Evolutionary conservation across 2,113 vertebrate genomes (phyloP), one percentile per base, ranked within the genome.

Genomic region (Corythaixoides concolor): DNA sequence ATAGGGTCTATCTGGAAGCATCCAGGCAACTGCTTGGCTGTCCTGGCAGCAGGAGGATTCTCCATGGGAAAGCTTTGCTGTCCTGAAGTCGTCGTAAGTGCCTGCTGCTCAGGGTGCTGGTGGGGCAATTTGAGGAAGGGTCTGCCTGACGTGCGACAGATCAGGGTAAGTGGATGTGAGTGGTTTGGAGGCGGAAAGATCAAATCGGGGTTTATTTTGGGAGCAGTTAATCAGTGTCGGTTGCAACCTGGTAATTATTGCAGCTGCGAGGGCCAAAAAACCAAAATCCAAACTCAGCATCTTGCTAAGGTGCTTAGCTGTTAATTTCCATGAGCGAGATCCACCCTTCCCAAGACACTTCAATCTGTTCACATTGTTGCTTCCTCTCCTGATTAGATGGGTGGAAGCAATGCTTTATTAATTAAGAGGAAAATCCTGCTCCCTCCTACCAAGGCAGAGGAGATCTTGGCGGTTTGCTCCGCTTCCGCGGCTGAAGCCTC

Each of bases 231-330:
- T 67, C 52, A 66, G 43, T 23, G n/a, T 69, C 62, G 11, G n/a
- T 72, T 93, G 75, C 91, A 95, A 93, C 74, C 47, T 23, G 18
- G 62, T 88, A 84, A 95, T 96, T 86, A 83, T 37, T 93, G 79
- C 90, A 89, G 85, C 85, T 95, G 91, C 5, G 8, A 95, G 81
- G 84, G 75, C 53, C 60, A 82, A 77, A 89, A 88, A 87, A 21
- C 7, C 86, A 50, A 92, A 90, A 81, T 62, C 73, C 76, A 63
- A 90, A 77, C 72, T 89, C 93, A 94, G 94, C 86, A 78, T 95
- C 83, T 95, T 72, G 81, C 90, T 92, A 67, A 89, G 91, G 95
- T 94, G 81, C 91, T 95, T 94, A 93, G 79, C 66, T 96, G 79
- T 60, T 96, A 58, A 95, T 96, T 97, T 95, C 72, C 84, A 49